Evolutionary conservation across 2,888 invertebrate genomes (phyloP).

Genomic region (Tiliacea citrago): DNA sequence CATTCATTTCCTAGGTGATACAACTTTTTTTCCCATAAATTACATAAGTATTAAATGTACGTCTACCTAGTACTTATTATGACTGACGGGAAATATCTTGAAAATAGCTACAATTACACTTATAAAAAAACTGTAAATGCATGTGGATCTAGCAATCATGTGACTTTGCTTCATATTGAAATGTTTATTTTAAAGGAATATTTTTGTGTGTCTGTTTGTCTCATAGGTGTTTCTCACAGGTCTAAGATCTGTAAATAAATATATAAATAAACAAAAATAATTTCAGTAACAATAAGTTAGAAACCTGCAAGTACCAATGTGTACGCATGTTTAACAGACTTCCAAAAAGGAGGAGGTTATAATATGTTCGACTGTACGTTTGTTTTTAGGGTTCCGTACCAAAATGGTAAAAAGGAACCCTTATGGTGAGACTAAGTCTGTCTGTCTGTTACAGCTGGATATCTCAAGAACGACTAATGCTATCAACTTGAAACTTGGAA

Average conservation of each 20-base stretch:
- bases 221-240: neutral
- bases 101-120: conserved; percentile 26
- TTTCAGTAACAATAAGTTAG: neutral
- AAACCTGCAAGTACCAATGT: too few species aligned
- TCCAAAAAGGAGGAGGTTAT: too few species aligned
- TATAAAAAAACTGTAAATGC: conserved; percentile 18
- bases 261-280: neutral
- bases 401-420: too few species aligned
- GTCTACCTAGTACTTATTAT: conserved; percentile 7
- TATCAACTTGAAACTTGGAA: too few species aligned
- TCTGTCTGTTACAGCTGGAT: too few species aligned
- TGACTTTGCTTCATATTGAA: conserved; percentile 10
- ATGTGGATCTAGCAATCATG: conserved; percentile 28
- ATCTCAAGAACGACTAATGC: too few species aligned
- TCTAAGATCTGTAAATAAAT: too few species aligned
- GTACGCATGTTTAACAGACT: too few species aligned
- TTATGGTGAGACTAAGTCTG: too few species aligned
- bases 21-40: neutral
- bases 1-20: neutral
- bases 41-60: neutral
- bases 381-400: too few species aligned
- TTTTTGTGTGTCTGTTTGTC: neutral
- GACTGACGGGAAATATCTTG: conserved; percentile 27
- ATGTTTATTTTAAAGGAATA: too few species aligned
- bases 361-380: too few species aligned